phyloP scores from a whole-genome alignment of 2,113 vertebrate species.

The Puma concolor region DNA sequence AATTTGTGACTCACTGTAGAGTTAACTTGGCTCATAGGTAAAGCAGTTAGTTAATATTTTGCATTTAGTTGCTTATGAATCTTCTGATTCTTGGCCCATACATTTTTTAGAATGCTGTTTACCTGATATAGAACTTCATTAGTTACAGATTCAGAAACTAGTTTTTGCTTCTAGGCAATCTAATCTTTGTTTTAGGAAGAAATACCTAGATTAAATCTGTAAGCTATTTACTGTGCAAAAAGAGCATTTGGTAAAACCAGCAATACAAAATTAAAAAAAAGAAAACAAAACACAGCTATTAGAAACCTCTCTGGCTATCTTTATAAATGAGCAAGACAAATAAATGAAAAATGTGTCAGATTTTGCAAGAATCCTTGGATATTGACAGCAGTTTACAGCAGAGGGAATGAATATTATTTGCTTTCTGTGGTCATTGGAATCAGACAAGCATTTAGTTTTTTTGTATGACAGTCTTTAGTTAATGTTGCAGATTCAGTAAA shows the following conservation, averaged over 20 bases:
- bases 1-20: background rate
- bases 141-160: background rate
- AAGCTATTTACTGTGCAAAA: background rate
- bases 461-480: background rate
- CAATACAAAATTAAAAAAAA: background rate
- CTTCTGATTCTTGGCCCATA: background rate
- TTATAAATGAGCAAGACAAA: conserved; percentile 14
- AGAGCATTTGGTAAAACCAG: conserved; percentile 30
- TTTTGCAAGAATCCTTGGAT: background rate
- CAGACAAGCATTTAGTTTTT: background rate
- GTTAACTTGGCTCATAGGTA: background rate
- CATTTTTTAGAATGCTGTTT: background rate
- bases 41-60: background rate
- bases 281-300: background rate
- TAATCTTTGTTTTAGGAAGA: conserved; percentile 12
- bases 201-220: background rate
- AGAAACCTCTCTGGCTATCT: background rate
- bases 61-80: background rate
- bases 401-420: background rate
- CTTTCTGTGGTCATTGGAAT: background rate
- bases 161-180: background rate
- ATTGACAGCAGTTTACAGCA: background rate
- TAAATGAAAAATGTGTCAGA: background rate
- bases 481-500: background rate
- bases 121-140: background rate